Base-by-base conservation (phyloP, 92 coral and sea anemone species). In the Actinernus sp. region DNA sequence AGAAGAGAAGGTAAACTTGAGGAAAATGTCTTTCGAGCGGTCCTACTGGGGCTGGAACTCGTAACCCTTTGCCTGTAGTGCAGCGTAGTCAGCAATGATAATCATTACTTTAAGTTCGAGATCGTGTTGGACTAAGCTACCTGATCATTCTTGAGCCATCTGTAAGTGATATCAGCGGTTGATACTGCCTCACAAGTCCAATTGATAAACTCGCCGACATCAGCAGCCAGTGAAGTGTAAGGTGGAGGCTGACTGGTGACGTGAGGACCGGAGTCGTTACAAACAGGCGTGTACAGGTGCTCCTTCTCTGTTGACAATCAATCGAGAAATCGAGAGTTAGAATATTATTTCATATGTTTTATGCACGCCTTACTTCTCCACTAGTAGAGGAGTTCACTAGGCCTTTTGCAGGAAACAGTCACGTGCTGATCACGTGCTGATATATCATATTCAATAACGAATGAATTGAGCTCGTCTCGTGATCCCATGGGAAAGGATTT, bases 111-210 rank as follows among this genome's bases (percentile, higher is more conserved):
- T n/a, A n/a, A n/a, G n/a, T n/a, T 34, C 8, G 41, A 6, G 14
- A 34, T 34, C 6, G 6, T 6, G 41, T 34, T 6, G 41, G 41
- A 34, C 14, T 34, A 34, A 48, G 5, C n/a, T 60, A 83, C 89
- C 84, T 83, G 63, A 25, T 69, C 33, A 36, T 75, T 28, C 57
- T 55, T 66, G 39, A 83, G 36, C 89, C 89, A 83, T 17, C 47
- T 31, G 39, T 83, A 75, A 23, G 54, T 31, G 26, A 75, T 53
- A 12, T 24, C 33, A 7, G 47, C 52, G 11, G 12, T 31, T 2
- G 89, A 65, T 25, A 66, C 60, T 0, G 84, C 89, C 3, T 74
- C 84, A 34, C 89, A 83, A 1, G 48, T 33, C 78, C 73, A 56
- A 6, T 55, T 56, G n/a, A 83, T 40, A 24, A 24, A 17, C 41